phyloP scores from a whole-genome alignment of 23 tunicate genomes.

The Diplosoma virens region DNA sequence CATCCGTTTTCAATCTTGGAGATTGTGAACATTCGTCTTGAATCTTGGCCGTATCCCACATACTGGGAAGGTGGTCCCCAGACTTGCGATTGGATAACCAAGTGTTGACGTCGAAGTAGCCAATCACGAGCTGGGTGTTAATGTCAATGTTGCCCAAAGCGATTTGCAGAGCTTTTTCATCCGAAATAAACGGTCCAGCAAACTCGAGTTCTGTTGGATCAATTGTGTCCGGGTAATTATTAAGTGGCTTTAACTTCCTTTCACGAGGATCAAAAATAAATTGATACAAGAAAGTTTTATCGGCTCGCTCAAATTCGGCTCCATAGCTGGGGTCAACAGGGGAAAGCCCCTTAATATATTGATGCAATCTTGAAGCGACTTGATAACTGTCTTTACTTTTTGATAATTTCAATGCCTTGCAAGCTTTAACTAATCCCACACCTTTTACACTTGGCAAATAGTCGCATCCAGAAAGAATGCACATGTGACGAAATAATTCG shows the following conservation, averaged over 20 bases:
- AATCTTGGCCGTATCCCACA: no score
- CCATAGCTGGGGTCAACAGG: conserved; percentile 74
- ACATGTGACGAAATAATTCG: conserved; percentile 84
- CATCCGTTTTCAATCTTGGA: no score
- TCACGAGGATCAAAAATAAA: conserved; percentile 67
- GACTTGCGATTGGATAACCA: conserved; percentile 52
- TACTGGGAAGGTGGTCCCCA: conserved; percentile 15
- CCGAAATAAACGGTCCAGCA: conserved; percentile 66
- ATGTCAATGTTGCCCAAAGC: conserved; percentile 85
- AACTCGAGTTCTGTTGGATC: conserved; percentile 41
- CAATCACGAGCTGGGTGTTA: conserved; percentile 42
- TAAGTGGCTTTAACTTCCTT: conserved; percentile 57
- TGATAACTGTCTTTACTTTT: conserved; percentile 66
- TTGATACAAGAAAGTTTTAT: conserved; percentile 91
- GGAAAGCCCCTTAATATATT: conserved; percentile 65
- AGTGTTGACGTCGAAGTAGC: conserved; percentile 56
- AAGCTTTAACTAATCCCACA: conserved; percentile 77
- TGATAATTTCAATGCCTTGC: conserved; percentile 76
- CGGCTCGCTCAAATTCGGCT: conserved; percentile 68
- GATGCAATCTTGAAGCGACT: conserved; percentile 72
- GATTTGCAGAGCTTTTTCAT: conserved; percentile 64
- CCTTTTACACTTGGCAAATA: conserved; percentile 87
- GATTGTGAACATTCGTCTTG: no score
- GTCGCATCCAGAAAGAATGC: conserved; percentile 93
- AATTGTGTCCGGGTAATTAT: conserved; percentile 54